Evolutionary conservation across 2,113 vertebrate species (phyloP).

Genomic region (Actinemys pallida): DNA sequence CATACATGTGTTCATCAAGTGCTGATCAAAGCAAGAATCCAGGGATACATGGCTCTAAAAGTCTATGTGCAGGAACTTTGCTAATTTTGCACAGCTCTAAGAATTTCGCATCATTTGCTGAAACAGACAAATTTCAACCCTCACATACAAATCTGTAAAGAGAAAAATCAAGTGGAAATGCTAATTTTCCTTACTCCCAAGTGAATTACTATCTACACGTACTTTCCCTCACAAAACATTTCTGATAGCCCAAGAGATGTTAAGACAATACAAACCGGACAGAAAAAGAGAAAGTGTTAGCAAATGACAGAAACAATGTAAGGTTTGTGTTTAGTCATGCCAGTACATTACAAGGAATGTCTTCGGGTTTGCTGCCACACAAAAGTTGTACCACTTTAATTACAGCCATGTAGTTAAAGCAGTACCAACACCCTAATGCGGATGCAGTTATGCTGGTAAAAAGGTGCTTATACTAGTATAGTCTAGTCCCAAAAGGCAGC

Average conservation of each 20-base stretch:
- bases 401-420: not conserved
- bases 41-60: fast-evolving
- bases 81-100: fast-evolving
- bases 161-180: not conserved
- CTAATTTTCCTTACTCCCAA: not conserved
- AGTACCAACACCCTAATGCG: not conserved
- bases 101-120: fast-evolving
- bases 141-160: not conserved
- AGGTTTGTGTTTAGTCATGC: not conserved
- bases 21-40: fast-evolving
- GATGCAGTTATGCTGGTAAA: not conserved
- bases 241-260: not conserved
- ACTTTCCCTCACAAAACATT: not conserved
- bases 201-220: not conserved
- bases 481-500: not conserved
- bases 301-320: not conserved
- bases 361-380: not conserved
- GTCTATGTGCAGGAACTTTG: fast-evolving
- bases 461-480: not conserved
- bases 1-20: fast-evolving
- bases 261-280: not conserved
- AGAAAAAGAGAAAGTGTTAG: not conserved
- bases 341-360: not conserved
- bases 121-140: not conserved
- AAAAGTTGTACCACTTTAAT: not conserved